Evolutionary conservation across 1,140 invertebrate species (phyloP).

Genomic region (Bicyclus anynana): DNA sequence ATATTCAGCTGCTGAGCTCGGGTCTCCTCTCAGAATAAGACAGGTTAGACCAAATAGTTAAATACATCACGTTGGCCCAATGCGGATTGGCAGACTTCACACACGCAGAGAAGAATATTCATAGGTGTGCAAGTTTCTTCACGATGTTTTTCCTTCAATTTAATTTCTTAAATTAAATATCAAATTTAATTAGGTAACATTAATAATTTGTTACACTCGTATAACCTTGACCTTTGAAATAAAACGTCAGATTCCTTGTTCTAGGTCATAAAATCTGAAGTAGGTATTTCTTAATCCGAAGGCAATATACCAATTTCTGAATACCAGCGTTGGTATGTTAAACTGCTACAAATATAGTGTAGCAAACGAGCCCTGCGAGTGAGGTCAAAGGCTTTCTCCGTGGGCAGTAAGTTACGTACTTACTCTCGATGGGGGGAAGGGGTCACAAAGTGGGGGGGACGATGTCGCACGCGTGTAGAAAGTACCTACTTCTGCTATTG

Average conservation of each 20-base stretch:
- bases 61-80: no score
- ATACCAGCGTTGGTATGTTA: conserved; percentile 29
- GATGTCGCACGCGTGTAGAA: conserved; percentile 60
- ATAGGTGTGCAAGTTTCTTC: no score
- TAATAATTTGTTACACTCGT: no score
- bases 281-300: conserved; percentile 21
- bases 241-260: conserved; percentile 8
- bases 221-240: conserved; percentile 5
- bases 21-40: no score
- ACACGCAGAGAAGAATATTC: no score
- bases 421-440: conserved; percentile 37
- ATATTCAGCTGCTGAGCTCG: no score
- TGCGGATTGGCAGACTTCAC: no score
- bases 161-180: no score
- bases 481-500: conserved; percentile 54
- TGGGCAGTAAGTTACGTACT: conserved; percentile 42
- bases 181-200: no score
- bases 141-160: no score
- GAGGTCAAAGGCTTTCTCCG: conserved; percentile 69
- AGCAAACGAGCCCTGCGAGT: conserved; percentile 49
- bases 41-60: no score
- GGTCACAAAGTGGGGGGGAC: conserved; percentile 34
- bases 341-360: conserved; percentile 40
- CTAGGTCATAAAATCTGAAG: conserved; percentile 13
- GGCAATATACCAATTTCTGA: conserved; percentile 24